Evolutionary conservation across 92 coral and sea anemone species (phyloP).

Genomic region (Epizoanthus stellaris): DNA sequence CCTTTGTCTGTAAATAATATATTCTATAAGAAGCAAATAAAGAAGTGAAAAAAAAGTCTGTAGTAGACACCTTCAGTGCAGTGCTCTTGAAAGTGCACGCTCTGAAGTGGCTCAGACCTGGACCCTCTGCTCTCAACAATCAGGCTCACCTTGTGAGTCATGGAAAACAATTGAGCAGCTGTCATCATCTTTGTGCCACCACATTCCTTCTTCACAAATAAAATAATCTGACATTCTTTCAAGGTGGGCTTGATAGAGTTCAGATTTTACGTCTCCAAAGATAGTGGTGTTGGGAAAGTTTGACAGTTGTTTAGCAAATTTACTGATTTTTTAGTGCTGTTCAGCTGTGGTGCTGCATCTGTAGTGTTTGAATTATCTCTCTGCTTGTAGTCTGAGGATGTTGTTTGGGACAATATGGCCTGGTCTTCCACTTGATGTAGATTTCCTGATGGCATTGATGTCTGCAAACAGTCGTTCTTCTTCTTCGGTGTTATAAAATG

Average conservation of each 20-base stretch:
- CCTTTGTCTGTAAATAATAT: too few species aligned
- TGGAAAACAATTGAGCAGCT: conserved; percentile 35
- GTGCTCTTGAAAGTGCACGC: conserved; percentile 5
- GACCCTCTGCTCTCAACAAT: conserved; percentile 20
- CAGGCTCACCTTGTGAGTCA: conserved; percentile 41
- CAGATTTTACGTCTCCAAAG: conserved; percentile 4
- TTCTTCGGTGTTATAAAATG: not conserved
- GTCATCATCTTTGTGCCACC: conserved; percentile 41
- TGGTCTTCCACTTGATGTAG: too few species aligned
- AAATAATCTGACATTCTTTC: conserved; percentile 42
- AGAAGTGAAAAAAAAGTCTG: too few species aligned
- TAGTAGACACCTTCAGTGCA: too few species aligned
- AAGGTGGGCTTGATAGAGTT: conserved; percentile 51
- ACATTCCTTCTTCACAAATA: conserved; percentile 39
- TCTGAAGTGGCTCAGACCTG: conserved; percentile 35
- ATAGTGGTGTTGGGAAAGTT: conserved; percentile 35
- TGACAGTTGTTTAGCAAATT: conserved; percentile 38
- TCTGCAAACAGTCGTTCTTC: too few species aligned
- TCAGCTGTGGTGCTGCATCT: not conserved
- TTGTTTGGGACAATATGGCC: too few species aligned
- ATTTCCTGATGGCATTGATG: too few species aligned
- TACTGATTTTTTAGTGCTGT: conserved; percentile 40
- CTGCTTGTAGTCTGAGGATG: conserved; percentile 15
- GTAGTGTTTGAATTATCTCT: conserved; percentile 16
- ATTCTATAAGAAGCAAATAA: too few species aligned